Conservation (phyloP, 2,797 vertebrate species). For the Pangasius mekongensis region DNA sequence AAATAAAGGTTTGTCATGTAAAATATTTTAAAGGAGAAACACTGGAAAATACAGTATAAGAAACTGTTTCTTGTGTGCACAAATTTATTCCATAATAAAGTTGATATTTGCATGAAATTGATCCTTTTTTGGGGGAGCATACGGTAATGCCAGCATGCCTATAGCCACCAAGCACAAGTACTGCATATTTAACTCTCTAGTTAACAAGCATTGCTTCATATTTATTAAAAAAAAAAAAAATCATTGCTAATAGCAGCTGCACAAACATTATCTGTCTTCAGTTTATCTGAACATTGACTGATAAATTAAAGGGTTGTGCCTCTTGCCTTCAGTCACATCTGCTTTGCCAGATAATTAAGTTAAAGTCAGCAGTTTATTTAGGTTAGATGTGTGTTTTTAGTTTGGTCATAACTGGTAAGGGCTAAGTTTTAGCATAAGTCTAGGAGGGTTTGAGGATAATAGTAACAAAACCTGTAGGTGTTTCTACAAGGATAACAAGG, state of each 20-base stretch:
- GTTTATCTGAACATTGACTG: background rate
- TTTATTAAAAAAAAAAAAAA: no score
- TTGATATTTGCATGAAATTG: background rate
- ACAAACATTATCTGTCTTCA: background rate
- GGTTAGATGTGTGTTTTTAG: background rate
- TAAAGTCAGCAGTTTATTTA: background rate
- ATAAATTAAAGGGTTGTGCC: background rate
- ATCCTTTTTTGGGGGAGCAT: background rate
- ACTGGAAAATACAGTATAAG: background rate
- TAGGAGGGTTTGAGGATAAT: background rate
- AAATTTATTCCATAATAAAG: background rate
- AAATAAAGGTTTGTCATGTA: background rate
- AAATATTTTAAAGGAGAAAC: background rate
- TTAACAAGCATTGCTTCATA: background rate
- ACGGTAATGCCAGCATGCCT: background rate
- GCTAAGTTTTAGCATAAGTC: background rate
- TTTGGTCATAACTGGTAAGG: background rate
- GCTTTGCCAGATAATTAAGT: background rate
- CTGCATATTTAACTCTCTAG: background rate
- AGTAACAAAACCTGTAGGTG: background rate
- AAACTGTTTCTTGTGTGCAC: background rate
- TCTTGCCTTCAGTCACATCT: background rate
- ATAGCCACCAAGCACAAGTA: background rate
- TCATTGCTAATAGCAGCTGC: background rate
- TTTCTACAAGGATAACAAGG: background rate